Conservation (phyloP, 2,888 invertebrate genomes). For the Trimorus sp. region DNA sequence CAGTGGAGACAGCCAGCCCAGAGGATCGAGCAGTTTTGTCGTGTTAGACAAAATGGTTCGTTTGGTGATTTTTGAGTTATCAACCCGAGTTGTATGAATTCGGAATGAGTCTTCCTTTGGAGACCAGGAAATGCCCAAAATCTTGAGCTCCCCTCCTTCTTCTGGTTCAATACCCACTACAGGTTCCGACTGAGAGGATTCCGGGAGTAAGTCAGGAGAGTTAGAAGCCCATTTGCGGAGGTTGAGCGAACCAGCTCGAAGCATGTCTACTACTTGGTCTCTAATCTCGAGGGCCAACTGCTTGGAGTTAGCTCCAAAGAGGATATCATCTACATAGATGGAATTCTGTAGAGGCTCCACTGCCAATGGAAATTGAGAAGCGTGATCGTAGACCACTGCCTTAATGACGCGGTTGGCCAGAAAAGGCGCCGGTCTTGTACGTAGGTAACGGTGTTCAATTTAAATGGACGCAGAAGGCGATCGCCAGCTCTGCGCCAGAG, state of each 20-base stretch:
- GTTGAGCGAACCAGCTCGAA: neutral
- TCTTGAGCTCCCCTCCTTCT: neutral
- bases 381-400: neutral
- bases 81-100: neutral
- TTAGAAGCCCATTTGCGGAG: neutral
- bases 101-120: neutral
- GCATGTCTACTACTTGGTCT: no score
- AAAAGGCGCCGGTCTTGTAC: no score
- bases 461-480: no score
- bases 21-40: neutral
- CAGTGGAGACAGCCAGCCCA: conserved; percentile 9
- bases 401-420: neutral
- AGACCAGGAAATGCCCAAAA: neutral
- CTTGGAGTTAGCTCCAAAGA: neutral
- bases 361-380: neutral
- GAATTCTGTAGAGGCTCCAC: neutral
- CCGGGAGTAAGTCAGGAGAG: neutral
- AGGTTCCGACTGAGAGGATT: no score
- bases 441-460: no score
- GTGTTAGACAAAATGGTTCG: neutral
- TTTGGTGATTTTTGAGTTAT: neutral
- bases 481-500: no score
- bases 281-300: no score
- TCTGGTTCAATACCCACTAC: neutral
- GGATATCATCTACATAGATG: neutral